Evolutionary conservation across 1,140 invertebrate species (phyloP).

Genomic region (Orchesella cincta): DNA sequence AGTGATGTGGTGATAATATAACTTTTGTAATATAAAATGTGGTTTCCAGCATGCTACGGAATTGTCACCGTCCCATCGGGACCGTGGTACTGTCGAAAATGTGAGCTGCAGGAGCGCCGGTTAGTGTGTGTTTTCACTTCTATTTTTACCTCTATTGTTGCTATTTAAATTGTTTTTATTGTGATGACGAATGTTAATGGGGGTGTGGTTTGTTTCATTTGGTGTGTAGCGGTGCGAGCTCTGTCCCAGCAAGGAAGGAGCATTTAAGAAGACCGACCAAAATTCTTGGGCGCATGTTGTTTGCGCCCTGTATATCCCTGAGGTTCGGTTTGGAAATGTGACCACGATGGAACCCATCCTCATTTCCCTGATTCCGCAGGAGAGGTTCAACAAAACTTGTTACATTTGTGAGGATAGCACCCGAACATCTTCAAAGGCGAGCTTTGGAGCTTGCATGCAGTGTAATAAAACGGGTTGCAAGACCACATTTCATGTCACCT

Average conservation of each 20-base stretch:
- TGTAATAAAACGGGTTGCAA: conserved; percentile 94
- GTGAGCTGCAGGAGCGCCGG: conserved; percentile 89
- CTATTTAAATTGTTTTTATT: neutral
- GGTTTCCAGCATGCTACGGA: conserved; percentile 87
- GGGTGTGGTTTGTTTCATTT: no score
- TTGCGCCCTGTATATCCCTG: conserved; percentile 95
- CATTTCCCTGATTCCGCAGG: conserved; percentile 46
- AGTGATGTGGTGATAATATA: no score
- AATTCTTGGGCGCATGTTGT: conserved; percentile 96
- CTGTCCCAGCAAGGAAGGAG: conserved; percentile 93
- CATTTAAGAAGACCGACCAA: conserved; percentile 89
- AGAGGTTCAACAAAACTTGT: conserved; percentile 64
- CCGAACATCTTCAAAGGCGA: conserved; percentile 70
- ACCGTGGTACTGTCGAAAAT: conserved; percentile 97
- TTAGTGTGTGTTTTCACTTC: conserved; percentile 61
- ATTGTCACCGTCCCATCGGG: conserved; percentile 95
- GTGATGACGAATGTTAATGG: no score
- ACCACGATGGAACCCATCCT: conserved; percentile 45
- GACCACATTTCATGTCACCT: conserved; percentile 96
- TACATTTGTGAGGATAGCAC: conserved; percentile 92
- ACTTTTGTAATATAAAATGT: no score
- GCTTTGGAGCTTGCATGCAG: conserved; percentile 94
- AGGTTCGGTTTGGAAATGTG: conserved; percentile 95
- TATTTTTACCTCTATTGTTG: no score
- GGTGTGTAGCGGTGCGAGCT: conserved; percentile 87